Evolutionary conservation across 2,888 invertebrate species (phyloP).

Genomic region (Phanerotoma sp.): DNA sequence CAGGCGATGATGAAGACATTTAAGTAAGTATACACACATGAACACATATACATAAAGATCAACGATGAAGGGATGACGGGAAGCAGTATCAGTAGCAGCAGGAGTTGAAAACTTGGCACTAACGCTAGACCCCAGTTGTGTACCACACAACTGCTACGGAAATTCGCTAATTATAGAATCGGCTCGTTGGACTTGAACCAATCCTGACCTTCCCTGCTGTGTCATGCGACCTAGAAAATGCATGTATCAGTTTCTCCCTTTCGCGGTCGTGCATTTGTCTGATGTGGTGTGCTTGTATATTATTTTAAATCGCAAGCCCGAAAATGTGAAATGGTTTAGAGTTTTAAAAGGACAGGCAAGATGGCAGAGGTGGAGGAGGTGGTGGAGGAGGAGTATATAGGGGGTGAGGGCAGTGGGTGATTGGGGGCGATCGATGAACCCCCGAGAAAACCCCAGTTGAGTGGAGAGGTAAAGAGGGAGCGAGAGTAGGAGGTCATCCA

Average conservation of each 20-base stretch:
- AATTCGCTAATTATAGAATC: slow-evolving; percentile 52
- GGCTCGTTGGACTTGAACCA: slow-evolving; percentile 54
- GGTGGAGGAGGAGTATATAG: no score
- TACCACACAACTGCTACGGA: slow-evolving; percentile 34
- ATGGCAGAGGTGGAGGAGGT: slow-evolving; percentile 41
- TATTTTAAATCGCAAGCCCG: no score
- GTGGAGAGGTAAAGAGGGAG: slow-evolving; percentile 40
- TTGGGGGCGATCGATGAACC: slow-evolving; percentile 56
- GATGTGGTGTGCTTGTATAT: no score
- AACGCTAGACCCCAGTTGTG: slow-evolving; percentile 22
- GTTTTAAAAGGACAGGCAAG: slow-evolving; percentile 45
- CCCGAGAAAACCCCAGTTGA: slow-evolving; percentile 47
- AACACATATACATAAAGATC: background rate
- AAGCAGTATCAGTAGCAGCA: no score
- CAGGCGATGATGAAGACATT: no score
- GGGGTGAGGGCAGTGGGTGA: no score
- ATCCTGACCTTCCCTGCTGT: slow-evolving; percentile 54
- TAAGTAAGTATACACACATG: background rate
- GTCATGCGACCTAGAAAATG: slow-evolving; percentile 52
- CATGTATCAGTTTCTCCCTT: slow-evolving; percentile 28
- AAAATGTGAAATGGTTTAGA: slow-evolving; percentile 30
- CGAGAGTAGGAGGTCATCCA: slow-evolving; percentile 47
- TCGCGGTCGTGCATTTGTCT: background rate
- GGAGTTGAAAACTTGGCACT: slow-evolving; percentile 24
- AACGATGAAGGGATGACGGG: background rate